Percentiles rank a stretch among this genome's conserved stretches.
These are phyloP conservation scores for Emmelina monodactyla DNA, from an alignment of 2,888 invertebrate species.

Conservation along the genomic window DNA sequence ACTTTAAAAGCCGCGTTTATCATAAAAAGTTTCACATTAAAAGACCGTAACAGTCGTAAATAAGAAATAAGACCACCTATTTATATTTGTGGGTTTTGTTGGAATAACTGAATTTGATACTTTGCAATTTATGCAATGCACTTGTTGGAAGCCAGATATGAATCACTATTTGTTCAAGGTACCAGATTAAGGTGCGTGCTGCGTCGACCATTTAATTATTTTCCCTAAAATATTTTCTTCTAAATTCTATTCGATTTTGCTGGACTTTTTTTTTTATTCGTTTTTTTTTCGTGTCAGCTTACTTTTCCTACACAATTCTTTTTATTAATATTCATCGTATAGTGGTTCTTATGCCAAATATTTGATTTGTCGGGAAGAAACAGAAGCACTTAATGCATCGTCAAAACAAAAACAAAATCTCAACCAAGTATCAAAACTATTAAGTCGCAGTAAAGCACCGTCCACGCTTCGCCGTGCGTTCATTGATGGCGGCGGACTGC, in stretches of 20 bases:
- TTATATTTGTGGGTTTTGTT: slow-evolving; percentile 39
- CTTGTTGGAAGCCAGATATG: too few species aligned
- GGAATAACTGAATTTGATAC: slow-evolving; percentile 24
- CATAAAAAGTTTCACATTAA: slow-evolving; percentile 59
- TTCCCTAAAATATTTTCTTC: too few species aligned
- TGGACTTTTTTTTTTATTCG: not conserved
- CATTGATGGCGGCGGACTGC: slow-evolving; percentile 47
- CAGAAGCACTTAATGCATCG: too few species aligned
- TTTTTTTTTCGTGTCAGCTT: too few species aligned
- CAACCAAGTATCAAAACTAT: slow-evolving; percentile 26
- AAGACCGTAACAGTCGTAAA: slow-evolving; percentile 53
- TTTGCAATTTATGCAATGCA: too few species aligned
- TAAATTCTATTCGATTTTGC: too few species aligned
- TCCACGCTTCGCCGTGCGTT: slow-evolving; percentile 22
- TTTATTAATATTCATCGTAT: too few species aligned
- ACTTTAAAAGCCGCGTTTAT: slow-evolving; percentile 51
- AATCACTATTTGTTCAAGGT: too few species aligned
- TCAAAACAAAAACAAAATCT: not conserved
- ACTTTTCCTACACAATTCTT: too few species aligned
- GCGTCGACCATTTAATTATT: too few species aligned
- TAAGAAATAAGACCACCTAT: slow-evolving; percentile 55
- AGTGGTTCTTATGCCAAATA: not conserved
- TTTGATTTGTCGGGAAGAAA: not conserved
- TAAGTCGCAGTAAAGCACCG: slow-evolving; percentile 6
- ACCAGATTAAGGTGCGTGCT: too few species aligned